Conservation (phyloP, 2,113 vertebrate species). For the Aspiorhynchus laticeps region DNA sequence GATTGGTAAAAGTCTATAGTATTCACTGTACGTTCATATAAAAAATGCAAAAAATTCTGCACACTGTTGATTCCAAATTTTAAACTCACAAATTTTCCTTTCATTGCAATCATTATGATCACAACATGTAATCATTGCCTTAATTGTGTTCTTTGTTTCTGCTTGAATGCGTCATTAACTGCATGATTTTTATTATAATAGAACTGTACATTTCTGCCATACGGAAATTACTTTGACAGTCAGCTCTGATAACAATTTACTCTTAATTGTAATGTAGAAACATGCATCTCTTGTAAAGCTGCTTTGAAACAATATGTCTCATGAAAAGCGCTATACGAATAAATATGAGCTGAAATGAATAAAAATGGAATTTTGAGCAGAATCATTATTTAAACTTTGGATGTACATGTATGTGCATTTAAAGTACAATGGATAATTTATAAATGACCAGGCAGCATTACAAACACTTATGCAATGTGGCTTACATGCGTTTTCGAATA, state of each 20-base stretch:
- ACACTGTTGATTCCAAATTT: too few relatives aligned
- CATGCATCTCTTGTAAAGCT: neutral
- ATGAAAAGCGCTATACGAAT: neutral
- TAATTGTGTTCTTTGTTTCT: neutral
- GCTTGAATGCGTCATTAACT: neutral
- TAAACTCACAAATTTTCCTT: neutral
- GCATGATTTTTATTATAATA: neutral
- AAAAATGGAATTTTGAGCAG: neutral
- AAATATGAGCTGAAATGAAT: neutral
- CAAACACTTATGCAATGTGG: neutral
- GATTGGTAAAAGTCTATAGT: too few relatives aligned
- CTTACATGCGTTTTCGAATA: neutral
- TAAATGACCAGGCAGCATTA: neutral
- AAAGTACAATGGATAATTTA: too few relatives aligned
- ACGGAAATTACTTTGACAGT: neutral
- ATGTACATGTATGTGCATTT: neutral
- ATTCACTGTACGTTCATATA: too few relatives aligned
- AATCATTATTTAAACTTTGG: neutral
- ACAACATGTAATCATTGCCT: neutral
- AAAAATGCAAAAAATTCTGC: too few relatives aligned
- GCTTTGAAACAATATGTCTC: neutral
- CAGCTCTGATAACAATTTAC: neutral
- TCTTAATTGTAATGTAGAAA: neutral
- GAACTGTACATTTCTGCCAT: neutral
- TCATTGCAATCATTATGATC: neutral